Percentiles rank a stretch among this genome's conserved stretches.
Conservation (phyloP, 2,888 invertebrate genomes). For the Drosophila emarginata region DNA sequence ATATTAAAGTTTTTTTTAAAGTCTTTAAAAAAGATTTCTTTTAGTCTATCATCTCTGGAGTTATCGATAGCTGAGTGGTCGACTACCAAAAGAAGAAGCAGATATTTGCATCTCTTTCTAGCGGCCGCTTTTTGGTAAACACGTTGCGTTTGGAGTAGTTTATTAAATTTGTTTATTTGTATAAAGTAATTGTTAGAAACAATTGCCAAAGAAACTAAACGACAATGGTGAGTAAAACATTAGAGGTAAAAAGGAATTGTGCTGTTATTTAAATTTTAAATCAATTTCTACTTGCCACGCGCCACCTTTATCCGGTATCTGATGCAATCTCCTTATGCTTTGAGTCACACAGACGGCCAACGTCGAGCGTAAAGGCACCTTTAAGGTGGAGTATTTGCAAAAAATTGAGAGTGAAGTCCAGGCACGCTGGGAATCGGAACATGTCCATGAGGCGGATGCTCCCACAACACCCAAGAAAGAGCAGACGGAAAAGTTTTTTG, state of each 20-base stretch:
- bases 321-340: slow-evolving; percentile 55
- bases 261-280: too few relatives aligned
- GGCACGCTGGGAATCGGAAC: slow-evolving; percentile 91
- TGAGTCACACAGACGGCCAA: slow-evolving; percentile 65
- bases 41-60: not conserved
- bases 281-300: slow-evolving; percentile 23
- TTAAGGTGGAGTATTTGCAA: slow-evolving; percentile 95
- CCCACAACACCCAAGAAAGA: slow-evolving; percentile 85
- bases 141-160: slow-evolving; percentile 59
- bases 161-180: slow-evolving; percentile 13
- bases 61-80: not conserved
- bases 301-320: slow-evolving; percentile 28
- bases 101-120: not conserved
- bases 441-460: slow-evolving; percentile 92
- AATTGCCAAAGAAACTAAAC: slow-evolving; percentile 14
- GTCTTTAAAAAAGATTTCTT: not conserved
- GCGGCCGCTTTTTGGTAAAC: slow-evolving; percentile 50
- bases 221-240: slow-evolving; percentile 26
- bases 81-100: not conserved
- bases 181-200: slow-evolving; percentile 41
- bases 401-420: slow-evolving; percentile 95
- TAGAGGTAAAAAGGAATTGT: too few relatives aligned
- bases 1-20: not conserved
- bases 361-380: slow-evolving; percentile 94
- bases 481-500: slow-evolving; percentile 91